Base-by-base conservation (phyloP, 2,888 invertebrate species). In the Tupiocoris notatus region DNA sequence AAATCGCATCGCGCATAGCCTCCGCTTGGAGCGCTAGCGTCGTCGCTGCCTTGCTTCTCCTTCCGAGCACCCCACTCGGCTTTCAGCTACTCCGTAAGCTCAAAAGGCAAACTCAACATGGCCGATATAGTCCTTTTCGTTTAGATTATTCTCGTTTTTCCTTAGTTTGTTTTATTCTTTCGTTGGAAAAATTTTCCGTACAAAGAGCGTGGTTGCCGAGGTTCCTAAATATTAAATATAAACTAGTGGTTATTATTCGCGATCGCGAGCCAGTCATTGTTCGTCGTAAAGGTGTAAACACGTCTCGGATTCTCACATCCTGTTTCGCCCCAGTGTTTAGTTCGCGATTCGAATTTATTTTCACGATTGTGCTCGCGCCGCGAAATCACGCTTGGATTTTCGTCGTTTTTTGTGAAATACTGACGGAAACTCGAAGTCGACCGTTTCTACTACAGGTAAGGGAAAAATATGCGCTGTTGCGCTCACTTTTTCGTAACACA, bases 81-180 rank as follows among this genome's bases (percentile, higher is more conserved):
- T 67, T 67, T 59, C 59, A 22, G 67, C 57, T 67, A 20, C 67
- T 39, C 39, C 12, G 6, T 39, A 12, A 7, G 39, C 39, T 39
- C 39, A 39, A 39, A 22, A 67, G 56, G 56, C 57, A 21, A 56
- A 67, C 54, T 56, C 67, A 67, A 67, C 22, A 67, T 67, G 67
- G 67, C 67, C 67, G 67, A 20, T 67, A 21, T 56, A 57, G 39
- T 67, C 56, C 22, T 56, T 20, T 67, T 54, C 54, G 39, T 57
- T 57, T 25, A 39, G 67, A 54, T 20, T 57, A 67, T 22, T 67
- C 21, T 66, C n/a, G 7, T 6, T 67, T 67, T n/a, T 3, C 3
- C 12, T 54, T 54, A 9, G 7, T 54, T 54, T 54, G 9, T 7
- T 54, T 16, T 9, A 54, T 54, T 54, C 54, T 16, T 54, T 59